These are phyloP conservation scores for Eubucco bourcierii DNA, from an alignment of 2,113 vertebrate species.

Conservation along the genomic window DNA sequence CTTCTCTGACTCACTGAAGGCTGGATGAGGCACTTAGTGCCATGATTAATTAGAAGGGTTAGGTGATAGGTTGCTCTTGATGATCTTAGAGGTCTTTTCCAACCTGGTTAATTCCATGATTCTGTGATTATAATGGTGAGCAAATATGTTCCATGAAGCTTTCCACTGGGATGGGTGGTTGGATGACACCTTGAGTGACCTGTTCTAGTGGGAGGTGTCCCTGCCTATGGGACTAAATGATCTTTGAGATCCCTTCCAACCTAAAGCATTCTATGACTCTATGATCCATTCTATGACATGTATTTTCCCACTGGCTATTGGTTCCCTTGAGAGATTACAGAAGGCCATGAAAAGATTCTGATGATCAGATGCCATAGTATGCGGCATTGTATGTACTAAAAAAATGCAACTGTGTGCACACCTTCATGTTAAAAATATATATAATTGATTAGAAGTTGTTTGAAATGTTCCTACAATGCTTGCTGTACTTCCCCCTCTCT, in stretches of 20 bases:
- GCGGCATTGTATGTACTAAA: not conserved
- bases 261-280: no score
- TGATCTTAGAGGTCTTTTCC: no score
- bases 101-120: no score
- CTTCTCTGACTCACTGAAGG: not conserved
- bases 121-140: not conserved
- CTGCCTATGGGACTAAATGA: no score
- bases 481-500: not conserved
- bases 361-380: not conserved
- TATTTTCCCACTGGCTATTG: not conserved
- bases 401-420: not conserved
- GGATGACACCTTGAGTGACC: no score
- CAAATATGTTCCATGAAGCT: not conserved
- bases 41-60: no score
- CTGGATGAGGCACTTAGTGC: no score
- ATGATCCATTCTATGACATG: not conserved
- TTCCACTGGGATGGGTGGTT: not conserved
- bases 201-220: no score
- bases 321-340: not conserved
- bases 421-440: not conserved
- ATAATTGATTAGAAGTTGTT: not conserved
- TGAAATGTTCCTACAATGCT: not conserved
- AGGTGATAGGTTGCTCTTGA: no score
- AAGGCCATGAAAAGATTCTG: not conserved
- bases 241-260: no score